These are phyloP conservation scores for Eurytoma adleriae DNA, from an alignment of 2,888 invertebrate genomes.

Conservation along the genomic window DNA sequence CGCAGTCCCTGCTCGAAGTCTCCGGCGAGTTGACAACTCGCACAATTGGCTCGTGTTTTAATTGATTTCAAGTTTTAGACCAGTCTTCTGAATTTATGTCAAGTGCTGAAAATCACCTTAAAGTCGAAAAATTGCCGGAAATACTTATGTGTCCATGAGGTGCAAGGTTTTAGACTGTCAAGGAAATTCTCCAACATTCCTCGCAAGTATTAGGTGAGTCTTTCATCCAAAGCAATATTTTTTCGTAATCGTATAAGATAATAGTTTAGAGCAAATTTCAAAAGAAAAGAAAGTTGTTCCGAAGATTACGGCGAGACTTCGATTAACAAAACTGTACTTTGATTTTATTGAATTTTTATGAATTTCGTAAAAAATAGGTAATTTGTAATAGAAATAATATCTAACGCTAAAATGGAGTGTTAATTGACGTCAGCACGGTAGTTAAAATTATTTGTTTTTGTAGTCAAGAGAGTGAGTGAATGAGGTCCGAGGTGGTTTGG, in stretches of 20 bases:
- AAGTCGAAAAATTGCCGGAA: slow-evolving; percentile 26
- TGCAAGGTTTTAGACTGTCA: slow-evolving; percentile 74
- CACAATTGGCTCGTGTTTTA: slow-evolving; percentile 10
- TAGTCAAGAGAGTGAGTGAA: neutral
- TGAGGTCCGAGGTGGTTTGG: neutral
- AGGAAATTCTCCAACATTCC: slow-evolving; percentile 74
- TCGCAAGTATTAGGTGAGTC: slow-evolving; percentile 73
- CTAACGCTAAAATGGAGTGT: neutral
- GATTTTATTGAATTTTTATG: neutral
- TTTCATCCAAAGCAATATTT: too few species aligned
- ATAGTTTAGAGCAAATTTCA: neutral
- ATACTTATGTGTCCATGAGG: slow-evolving; percentile 74
- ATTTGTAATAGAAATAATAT: neutral
- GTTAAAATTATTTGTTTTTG: slow-evolving; percentile 9
- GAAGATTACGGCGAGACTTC: neutral
- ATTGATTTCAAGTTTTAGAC: neutral
- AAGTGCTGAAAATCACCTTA: slow-evolving; percentile 1
- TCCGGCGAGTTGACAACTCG: neutral
- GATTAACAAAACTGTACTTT: neutral
- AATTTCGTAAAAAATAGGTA: neutral
- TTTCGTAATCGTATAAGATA: neutral
- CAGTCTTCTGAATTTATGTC: neutral
- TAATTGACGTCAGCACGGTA: slow-evolving; percentile 15
- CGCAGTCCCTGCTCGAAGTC: slow-evolving; percentile 64
- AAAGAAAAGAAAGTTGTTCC: neutral